Evolutionary conservation across 2,113 vertebrate species (phyloP).

Genomic region (Hyperopisus bebe): DNA sequence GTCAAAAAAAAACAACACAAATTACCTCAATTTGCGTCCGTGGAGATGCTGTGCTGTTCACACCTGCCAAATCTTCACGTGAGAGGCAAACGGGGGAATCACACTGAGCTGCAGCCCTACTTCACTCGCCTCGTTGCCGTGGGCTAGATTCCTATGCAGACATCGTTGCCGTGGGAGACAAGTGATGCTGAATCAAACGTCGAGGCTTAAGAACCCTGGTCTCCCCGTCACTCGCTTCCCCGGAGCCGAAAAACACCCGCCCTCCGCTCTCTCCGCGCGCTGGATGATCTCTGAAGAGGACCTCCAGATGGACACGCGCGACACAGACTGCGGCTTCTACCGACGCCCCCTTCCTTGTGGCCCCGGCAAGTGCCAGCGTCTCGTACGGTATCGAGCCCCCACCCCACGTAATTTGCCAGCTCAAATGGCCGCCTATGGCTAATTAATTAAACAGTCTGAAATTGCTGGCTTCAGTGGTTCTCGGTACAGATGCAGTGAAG

Average conservation of each 20-base stretch:
- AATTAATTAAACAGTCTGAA: constrained; percentile 46
- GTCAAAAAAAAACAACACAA: background rate
- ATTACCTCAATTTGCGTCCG: background rate
- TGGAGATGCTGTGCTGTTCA: background rate
- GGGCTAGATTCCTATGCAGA: constrained; percentile 53
- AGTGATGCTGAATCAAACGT: background rate
- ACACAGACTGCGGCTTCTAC: constrained; percentile 14
- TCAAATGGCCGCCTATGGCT: constrained; percentile 39
- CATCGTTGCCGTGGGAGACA: constrained; percentile 38
- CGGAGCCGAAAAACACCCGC: background rate
- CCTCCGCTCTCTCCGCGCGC: background rate
- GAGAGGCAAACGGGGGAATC: background rate
- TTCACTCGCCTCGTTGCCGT: constrained; percentile 41
- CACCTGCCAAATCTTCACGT: background rate
- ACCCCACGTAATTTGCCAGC: constrained; percentile 41
- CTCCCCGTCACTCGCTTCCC: background rate
- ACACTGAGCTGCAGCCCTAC: constrained; percentile 24
- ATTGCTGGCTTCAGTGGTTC: constrained; percentile 39
- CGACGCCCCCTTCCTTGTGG: constrained; percentile 17
- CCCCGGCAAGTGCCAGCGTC: background rate
- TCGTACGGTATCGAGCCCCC: constrained; percentile 14
- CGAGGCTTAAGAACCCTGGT: background rate
- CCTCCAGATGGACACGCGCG: background rate
- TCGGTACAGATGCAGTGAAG: constrained; percentile 36
- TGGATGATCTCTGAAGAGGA: constrained; percentile 15